These are phyloP conservation scores for Mastacembelus armatus DNA, from an alignment of 2,797 vertebrate genomes.

Conservation along the genomic window DNA sequence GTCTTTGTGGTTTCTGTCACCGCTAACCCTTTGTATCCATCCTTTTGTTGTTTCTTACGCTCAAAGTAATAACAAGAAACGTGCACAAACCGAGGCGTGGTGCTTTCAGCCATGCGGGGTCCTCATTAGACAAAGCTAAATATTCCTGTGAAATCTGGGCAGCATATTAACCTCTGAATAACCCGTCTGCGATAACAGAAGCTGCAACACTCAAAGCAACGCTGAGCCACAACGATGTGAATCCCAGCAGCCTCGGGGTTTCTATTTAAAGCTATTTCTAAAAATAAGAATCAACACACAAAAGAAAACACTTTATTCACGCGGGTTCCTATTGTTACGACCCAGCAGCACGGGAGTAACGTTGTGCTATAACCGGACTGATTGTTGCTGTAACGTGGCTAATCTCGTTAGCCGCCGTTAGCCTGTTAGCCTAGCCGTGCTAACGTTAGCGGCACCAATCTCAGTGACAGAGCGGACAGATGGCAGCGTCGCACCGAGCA, in stretches of 20 bases:
- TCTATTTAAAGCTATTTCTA: not conserved
- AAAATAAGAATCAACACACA: not conserved
- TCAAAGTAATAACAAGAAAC: not conserved
- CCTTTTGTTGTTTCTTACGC: constrained; percentile 1
- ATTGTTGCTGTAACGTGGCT: constrained; percentile 55
- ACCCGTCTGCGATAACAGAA: not conserved
- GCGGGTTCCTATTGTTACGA: constrained; percentile 27
- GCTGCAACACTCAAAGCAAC: constrained; percentile 3
- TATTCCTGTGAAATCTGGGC: not conserved
- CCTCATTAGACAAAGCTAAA: not conserved
- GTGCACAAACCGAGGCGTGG: not conserved
- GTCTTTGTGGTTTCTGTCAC: not conserved
- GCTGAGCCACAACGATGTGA: not conserved
- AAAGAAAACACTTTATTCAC: not conserved
- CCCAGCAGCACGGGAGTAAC: constrained; percentile 11
- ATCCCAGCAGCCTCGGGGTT: not conserved
- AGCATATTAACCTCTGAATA: not conserved
- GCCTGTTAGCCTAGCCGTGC: constrained; percentile 50
- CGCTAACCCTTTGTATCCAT: not conserved
- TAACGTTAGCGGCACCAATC: constrained; percentile 67
- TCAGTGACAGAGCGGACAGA: constrained; percentile 74
- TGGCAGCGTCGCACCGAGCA: constrained; percentile 55
- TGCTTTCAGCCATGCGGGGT: too few species aligned
- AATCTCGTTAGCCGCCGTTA: constrained; percentile 64
- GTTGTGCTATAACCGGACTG: not conserved